Evolutionary conservation across 2,888 invertebrate species (phyloP).

Genomic region (Apamea sordens): DNA sequence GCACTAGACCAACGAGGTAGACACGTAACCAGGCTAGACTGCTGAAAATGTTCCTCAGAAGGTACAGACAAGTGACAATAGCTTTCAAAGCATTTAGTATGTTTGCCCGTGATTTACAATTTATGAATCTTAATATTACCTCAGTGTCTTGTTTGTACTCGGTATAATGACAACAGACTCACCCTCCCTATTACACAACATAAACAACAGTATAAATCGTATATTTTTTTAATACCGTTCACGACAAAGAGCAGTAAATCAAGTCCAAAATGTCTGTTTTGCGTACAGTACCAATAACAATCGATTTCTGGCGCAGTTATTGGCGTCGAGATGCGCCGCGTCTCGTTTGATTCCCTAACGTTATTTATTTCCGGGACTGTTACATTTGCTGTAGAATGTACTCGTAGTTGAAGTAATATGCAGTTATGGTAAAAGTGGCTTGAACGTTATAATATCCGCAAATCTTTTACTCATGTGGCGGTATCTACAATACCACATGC

Average conservation of each 20-base stretch:
- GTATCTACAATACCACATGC: no score
- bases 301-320: conserved; percentile 57
- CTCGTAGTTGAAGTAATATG: neutral
- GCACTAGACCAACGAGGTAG: no score
- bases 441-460: neutral
- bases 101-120: no score
- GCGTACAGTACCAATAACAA: conserved; percentile 32
- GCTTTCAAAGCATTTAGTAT: no score
- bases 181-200: neutral
- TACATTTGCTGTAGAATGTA: neutral
- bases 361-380: conserved; percentile 39
- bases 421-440: neutral
- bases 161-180: neutral
- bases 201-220: neutral
- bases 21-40: no score
- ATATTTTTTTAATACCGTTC: neutral
- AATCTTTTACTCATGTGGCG: neutral
- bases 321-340: conserved; percentile 41
- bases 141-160: no score
- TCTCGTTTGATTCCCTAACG: conserved; percentile 42
- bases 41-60: no score
- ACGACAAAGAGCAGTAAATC: neutral
- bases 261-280: conserved; percentile 1
- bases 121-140: no score
- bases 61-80: no score